These are phyloP conservation scores for Salarias fasciatus DNA, from an alignment of 2,797 vertebrate genomes.

Conservation along the genomic window DNA sequence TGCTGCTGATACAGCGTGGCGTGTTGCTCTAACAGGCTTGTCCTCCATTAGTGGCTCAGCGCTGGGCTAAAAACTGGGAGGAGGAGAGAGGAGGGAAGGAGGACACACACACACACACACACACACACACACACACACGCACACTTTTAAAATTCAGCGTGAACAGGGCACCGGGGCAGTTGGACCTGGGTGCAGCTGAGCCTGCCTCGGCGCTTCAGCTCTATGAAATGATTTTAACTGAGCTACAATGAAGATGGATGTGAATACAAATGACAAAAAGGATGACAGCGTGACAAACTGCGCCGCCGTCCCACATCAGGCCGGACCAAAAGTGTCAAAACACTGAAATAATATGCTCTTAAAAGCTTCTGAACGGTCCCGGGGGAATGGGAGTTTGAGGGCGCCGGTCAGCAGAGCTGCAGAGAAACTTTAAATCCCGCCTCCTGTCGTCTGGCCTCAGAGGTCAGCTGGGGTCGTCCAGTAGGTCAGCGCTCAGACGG, in stretches of 20 bases:
- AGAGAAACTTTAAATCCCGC: not conserved
- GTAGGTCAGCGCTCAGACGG: too few relatives aligned
- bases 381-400: too few relatives aligned
- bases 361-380: too few relatives aligned
- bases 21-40: conserved; percentile 77
- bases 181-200: conserved; percentile 17
- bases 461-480: too few relatives aligned
- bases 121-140: not conserved
- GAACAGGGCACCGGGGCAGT: conserved; percentile 14
- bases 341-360: too few relatives aligned
- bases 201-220: not conserved
- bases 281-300: too few relatives aligned
- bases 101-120: conserved; percentile 17
- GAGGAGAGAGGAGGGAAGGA: conserved; percentile 42
- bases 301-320: not conserved
- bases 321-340: too few relatives aligned
- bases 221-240: not conserved
- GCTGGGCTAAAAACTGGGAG: conserved; percentile 61
- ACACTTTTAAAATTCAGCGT: conserved; percentile 34
- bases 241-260: not conserved
- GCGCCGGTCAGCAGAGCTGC: not conserved
- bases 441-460: too few relatives aligned
- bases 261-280: not conserved
- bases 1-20: conserved; percentile 64
- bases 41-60: conserved; percentile 76